Base-by-base conservation (phyloP, 2,888 invertebrate genomes). In the Ectropis crepuscularia region DNA sequence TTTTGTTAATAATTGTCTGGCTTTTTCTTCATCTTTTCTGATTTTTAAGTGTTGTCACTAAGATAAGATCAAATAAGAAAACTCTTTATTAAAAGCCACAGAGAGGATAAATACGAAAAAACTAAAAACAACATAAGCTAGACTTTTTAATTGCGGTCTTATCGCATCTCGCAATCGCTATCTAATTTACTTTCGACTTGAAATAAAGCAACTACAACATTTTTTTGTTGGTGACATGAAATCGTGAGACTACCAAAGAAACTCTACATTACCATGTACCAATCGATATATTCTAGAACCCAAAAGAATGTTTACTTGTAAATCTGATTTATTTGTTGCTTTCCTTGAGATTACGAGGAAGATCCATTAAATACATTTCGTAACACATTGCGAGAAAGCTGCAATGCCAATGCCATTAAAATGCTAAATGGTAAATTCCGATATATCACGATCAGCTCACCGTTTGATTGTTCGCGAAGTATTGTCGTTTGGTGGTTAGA, bases 361-460 rank as follows among this genome's bases (percentile, higher is more conserved):
- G 55, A 51, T 62, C 55, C 53, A 37, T 42, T 43, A 53, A 58
- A 51, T 10, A 36, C 36, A 47, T 58, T 63, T 59, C 37, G 54
- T 41, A 60, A 60, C 42, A 37, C 51, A 16, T 53, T 54, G 39
- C 55, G 64, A 64, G 64, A 64, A 64, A 64, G 64, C 51, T 43
- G 54, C 46, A 63, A 59, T 60, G 48, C 43, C 54, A 59, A 59
- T 55, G 46, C n/a, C 48, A 42, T 60, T 54, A 58, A 50, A 36
- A 64, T 64, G 47, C 51, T 57, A 64, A 64, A 60, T 39, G 10
- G 43, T 60, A 60, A 60, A 57, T 43, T 38, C 43, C 51, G 6
- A 39, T 60, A 60, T 39, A 64, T 64, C 60, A 64, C 57, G 60
- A 60, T 63, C 57, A 28, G 43, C 8, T 54, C 41, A 57, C 50